Evolutionary conservation across 1,140 invertebrate species (phyloP), one percentile per base, ranked within the genome.

Genomic region (Hylaeus anthracinus): DNA sequence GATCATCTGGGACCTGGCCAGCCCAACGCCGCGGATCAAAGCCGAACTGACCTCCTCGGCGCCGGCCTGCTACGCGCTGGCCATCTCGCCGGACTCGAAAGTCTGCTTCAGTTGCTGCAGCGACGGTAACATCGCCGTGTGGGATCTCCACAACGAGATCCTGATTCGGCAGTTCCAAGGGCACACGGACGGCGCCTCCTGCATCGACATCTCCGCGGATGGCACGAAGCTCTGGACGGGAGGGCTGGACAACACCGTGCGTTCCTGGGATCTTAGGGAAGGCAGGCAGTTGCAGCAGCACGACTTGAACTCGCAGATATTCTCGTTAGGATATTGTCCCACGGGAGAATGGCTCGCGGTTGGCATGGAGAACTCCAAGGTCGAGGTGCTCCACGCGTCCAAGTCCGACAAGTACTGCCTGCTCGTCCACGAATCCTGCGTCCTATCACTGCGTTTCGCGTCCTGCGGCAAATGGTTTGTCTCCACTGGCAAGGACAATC

Each of bases 381-480:
- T 99, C 55, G 98, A 99, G 91, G 97, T 99, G 8, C 93, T 99
- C 69, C 98, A 99, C 93, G 97, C 98, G 81, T 95, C 95, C 79
- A 99, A 99, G 92, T 96, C 97, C 41, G 99, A 99, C 93, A 98
- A 99, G 92, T 99, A 99, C 93, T 98, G 99, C 93, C 95, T 99
- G 63, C 97, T 99, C 92, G 95, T 99, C 81, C 99, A 99, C 93
- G 98, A 99, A 92, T 98, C 97, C 82, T 99, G 99, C 94, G 99
- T 99, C 26, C 95, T 99, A n/a, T 99, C 98, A 72, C 95, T 99
- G 72, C 96, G 98, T 88, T 99, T 99, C 94, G 98, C 99, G 15
- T 96, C 97, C 60, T 98, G 97, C 92, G 98, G 98, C 83, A 99
- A 99, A 94, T 99, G 98, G 98, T 99, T 99, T 93, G 98, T 99